phyloP scores from a whole-genome alignment of 1,140 invertebrate genomes.

The Cotesia chilonis region DNA sequence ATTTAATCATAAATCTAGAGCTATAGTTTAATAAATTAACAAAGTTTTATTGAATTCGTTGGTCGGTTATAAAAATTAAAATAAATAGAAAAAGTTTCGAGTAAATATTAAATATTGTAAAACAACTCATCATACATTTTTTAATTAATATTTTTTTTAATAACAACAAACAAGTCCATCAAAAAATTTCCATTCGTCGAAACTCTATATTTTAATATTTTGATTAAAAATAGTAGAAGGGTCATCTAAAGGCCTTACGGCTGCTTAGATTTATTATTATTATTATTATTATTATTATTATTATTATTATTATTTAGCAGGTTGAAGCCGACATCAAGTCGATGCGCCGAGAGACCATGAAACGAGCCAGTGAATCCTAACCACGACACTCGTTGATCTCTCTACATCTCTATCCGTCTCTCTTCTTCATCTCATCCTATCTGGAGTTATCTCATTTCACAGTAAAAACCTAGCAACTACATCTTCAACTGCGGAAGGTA shows the following conservation, averaged over 20 bases:
- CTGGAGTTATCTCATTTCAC: not conserved
- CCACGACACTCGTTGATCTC: constrained; percentile 15
- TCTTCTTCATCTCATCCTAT: not conserved
- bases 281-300: no score
- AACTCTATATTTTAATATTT: not conserved
- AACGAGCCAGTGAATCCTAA: constrained; percentile 11
- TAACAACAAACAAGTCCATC: no score
- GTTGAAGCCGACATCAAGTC: not conserved
- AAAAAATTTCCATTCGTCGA: not conserved
- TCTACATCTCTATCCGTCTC: constrained; percentile 23
- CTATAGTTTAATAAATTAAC: no score
- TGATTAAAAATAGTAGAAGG: no score
- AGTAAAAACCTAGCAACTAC: not conserved
- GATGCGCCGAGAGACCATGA: not conserved
- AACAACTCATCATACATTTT: no score
- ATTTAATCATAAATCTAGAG: no score
- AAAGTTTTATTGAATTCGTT: no score
- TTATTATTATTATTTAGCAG: not conserved
- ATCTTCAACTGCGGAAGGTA: not conserved
- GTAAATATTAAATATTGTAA: no score
- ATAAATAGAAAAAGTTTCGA: no score
- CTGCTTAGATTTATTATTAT: not conserved
- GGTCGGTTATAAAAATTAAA: no score
- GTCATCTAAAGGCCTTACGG: no score
- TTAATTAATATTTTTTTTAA: no score